Evolutionary conservation across 2,888 invertebrate genomes (phyloP), one percentile per base, ranked within the genome.

Genomic region (Holacanthella duospinosa): DNA sequence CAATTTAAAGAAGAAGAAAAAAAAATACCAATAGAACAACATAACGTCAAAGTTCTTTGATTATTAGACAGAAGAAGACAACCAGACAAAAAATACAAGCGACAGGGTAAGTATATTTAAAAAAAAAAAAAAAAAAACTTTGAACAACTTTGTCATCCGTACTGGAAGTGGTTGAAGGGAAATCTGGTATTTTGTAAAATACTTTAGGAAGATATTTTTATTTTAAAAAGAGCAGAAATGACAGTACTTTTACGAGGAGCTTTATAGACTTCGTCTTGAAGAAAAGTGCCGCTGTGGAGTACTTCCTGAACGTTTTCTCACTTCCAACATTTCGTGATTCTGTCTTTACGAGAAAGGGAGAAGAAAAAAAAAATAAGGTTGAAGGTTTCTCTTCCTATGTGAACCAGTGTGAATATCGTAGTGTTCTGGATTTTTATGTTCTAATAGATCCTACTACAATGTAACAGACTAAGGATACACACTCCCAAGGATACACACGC

Each of bases 161-260:
- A n/a, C n/a, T n/a, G n/a, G n/a, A n/a, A n/a, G n/a, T n/a, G n/a
- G n/a, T n/a, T n/a, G n/a, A n/a, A n/a, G n/a, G n/a, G n/a, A n/a
- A n/a, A n/a, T n/a, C n/a, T n/a, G n/a, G n/a, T n/a, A n/a, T 36
- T 36, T 16, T 16, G 6, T 36, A 36, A 36, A 36, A 36, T 62
- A 55, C 62, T 62, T 66, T 66, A 66, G n/a, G n/a, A n/a, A 57
- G 62, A 66, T 64, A 66, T 66, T 66, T 66, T 36, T 25, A 62
- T 64, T 56, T 60, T 63, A 63, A 61, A 60, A 61, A 63, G 59
- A 56, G 36, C 12, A 62, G 60, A 64, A 64, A 64, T 64, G 63
- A 64, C 64, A 64, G 64, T 58, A 62, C 61, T 66, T 66, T 66
- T 66, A 66, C 64, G 64, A 64, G 66, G 57, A 63, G 63, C 64